A percentile compares a stretch with the other conserved stretches of the same genome.
Conservation (phyloP, 30 jellyfish, hydroid and myxozoan genomes). For the Aurelia aurita region DNA sequence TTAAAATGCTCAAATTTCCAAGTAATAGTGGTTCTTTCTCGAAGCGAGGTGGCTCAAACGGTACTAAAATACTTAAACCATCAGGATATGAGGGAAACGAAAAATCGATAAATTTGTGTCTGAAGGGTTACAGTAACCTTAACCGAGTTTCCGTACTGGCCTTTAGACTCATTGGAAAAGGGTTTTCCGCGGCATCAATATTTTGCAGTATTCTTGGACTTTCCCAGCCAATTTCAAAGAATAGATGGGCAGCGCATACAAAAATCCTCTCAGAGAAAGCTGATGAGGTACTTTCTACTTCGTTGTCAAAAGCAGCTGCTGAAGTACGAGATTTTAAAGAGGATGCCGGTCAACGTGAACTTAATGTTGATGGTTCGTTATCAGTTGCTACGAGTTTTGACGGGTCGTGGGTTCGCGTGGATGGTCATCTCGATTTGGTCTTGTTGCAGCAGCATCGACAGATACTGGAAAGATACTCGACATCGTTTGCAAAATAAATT, state of each 20-base stretch:
- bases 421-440: slow-evolving; percentile 19
- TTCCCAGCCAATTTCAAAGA: slow-evolving; percentile 3
- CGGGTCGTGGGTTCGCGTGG: slow-evolving; percentile 17
- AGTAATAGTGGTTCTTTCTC: too few species aligned
- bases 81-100: too few species aligned
- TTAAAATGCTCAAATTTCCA: too few species aligned
- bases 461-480: slow-evolving; percentile 13
- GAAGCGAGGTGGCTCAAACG: too few species aligned
- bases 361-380: neutral
- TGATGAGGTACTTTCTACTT: neutral
- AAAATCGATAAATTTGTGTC: too few species aligned
- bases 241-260: slow-evolving; percentile 9
- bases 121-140: too few species aligned
- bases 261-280: slow-evolving; percentile 13
- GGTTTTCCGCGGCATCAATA: neutral
- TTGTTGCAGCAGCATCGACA: slow-evolving; percentile 16
- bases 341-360: neutral
- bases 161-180: neutral
- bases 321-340: slow-evolving; percentile 1
- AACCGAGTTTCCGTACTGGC: neutral
- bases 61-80: too few species aligned
- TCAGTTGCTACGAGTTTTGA: slow-evolving; percentile 6
- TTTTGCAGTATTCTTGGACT: slow-evolving; percentile 5
- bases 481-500: neutral
- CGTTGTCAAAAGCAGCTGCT: neutral